These are phyloP conservation scores for Melanerpes formicivorus DNA, from an alignment of 2,113 vertebrate species.

Conservation along the genomic window DNA sequence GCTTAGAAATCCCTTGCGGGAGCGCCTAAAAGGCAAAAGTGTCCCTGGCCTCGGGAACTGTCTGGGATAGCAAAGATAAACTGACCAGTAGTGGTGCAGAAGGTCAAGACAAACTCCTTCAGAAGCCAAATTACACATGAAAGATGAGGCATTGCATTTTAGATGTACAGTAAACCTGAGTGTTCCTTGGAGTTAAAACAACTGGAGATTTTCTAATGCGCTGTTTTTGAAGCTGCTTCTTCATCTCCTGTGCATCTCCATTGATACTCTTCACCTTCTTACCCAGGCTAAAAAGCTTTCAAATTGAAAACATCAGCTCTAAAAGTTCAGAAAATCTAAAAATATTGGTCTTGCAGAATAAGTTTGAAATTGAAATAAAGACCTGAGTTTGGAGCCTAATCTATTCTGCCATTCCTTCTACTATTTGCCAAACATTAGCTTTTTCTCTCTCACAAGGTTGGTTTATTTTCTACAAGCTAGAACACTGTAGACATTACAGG, in stretches of 20 bases:
- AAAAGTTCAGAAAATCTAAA: constrained; percentile 34
- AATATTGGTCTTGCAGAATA: neutral
- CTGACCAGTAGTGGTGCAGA: neutral
- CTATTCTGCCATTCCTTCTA: neutral
- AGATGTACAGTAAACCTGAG: neutral
- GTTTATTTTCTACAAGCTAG: neutral
- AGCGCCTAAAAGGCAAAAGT: neutral
- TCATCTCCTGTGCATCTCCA: neutral
- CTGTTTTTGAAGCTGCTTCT: neutral
- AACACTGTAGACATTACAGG: neutral
- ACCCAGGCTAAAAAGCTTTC: neutral
- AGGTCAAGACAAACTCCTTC: neutral
- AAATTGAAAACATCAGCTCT: constrained; percentile 20
- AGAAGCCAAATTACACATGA: neutral
- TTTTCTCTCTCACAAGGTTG: neutral
- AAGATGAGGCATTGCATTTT: neutral
- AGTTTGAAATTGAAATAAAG: neutral
- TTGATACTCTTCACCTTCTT: neutral
- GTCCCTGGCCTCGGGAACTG: neutral
- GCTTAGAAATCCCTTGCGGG: neutral
- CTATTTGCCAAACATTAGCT: neutral
- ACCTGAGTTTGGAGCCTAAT: neutral
- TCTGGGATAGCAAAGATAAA: neutral
- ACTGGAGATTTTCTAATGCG: neutral
- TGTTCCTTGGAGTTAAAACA: neutral